Conservation (phyloP, 2,113 vertebrate genomes). For the Rhombomys opimus region DNA sequence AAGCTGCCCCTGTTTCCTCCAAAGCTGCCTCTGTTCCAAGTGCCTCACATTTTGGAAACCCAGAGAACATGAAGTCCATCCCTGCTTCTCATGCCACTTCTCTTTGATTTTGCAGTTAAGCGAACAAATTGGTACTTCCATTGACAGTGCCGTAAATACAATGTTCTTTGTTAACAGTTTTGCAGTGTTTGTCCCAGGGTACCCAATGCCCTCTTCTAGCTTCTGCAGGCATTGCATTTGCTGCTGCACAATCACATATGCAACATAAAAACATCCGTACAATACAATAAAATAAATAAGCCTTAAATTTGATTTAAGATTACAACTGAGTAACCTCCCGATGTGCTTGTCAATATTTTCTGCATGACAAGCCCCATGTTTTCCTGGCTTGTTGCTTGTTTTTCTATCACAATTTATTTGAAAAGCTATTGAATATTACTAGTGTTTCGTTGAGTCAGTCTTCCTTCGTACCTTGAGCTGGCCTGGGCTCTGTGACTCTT, state of each 20-base stretch:
- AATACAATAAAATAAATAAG: not conserved
- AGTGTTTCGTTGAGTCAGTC: not conserved
- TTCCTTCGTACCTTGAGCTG: not conserved
- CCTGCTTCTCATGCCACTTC: not conserved
- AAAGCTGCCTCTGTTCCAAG: rapidly evolving
- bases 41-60: not conserved
- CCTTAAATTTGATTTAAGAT: not conserved
- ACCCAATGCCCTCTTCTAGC: not conserved
- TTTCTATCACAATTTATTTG: not conserved
- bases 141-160: not conserved
- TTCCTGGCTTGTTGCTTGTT: not conserved
- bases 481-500: not conserved
- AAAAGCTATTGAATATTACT: not conserved
- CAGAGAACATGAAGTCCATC: rapidly evolving
- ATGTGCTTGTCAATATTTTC: conserved; percentile 6
- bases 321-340: not conserved
- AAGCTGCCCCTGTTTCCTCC: not conserved
- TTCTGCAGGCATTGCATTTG: no score
- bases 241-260: not conserved
- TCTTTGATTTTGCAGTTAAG: not conserved
- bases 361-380: not conserved
- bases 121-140: not conserved
- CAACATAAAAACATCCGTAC: not conserved
- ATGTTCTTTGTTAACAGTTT: not conserved
- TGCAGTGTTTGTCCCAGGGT: not conserved